Evolutionary conservation across 2,797 vertebrate genomes (phyloP).

Genomic region (Glossophaga mutica): DNA sequence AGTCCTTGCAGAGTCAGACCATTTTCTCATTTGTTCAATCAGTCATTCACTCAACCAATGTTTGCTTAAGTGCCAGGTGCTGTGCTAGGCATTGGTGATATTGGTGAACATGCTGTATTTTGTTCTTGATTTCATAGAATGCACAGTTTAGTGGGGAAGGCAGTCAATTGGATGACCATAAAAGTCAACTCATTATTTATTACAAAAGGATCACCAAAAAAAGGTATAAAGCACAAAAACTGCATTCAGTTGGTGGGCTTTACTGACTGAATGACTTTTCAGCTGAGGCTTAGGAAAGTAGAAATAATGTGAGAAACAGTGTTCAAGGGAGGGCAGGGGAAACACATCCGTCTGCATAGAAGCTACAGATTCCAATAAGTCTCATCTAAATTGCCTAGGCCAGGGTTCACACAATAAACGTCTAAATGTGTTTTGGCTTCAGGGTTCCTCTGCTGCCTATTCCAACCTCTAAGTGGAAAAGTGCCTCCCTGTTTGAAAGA

Average conservation of each 20-base stretch:
- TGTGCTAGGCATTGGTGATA: background rate
- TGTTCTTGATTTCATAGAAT: background rate
- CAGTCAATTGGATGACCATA: background rate
- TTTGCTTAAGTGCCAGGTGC: background rate
- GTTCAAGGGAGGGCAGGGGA: background rate
- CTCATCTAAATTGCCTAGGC: background rate
- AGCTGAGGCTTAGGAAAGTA: background rate
- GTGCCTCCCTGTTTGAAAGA: background rate
- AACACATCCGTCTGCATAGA: background rate
- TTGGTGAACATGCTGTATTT: background rate
- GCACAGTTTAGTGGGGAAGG: background rate
- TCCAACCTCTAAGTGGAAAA: background rate
- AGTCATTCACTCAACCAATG: background rate
- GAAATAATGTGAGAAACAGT: background rate
- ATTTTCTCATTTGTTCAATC: background rate
- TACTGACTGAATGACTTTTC: conserved; percentile 22
- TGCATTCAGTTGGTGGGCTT: background rate
- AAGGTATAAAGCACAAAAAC: background rate
- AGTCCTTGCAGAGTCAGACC: background rate
- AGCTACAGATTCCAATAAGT: background rate
- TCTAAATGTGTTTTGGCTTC: background rate
- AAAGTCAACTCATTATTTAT: conserved; percentile 7
- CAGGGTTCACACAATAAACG: background rate
- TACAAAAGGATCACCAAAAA: background rate
- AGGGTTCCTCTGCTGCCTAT: background rate